Evolutionary conservation across 2,113 vertebrate genomes (phyloP), one percentile per base, ranked within the genome.

Genomic region (Laterallus jamaicensis): DNA sequence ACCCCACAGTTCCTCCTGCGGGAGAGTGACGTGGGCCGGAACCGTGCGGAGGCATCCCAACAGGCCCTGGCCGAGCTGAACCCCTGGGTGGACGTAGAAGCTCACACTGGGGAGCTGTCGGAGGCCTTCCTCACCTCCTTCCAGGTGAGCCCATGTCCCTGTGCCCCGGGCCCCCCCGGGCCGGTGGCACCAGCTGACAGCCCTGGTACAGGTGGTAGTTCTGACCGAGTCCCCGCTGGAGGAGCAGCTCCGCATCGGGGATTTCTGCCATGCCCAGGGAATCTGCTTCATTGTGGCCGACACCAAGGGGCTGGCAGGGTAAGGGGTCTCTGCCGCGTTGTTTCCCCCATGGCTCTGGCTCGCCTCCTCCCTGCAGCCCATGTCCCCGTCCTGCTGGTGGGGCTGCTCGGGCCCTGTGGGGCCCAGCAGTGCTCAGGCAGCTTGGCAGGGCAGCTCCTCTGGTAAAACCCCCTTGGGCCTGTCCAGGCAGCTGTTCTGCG

Each of bases 401-500:
- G 47, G 26, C 55, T 84, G 62, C 40, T 80, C 0, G 0, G 70
- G 75, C 76, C 3, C 0, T 39, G 50, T 64, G 62, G 66, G 39
- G 73, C 44, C 25, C 56, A 49, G 58, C 26, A 18, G 37, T 4
- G 10, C 42, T 76, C 2, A 5, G 62, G n/a, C 24, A 85, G 40
- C 62, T 88, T 75, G 67, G 6, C 2, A 3, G 71, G 73, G n/a
- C 2, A 1, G 28, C 31, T 81, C 6, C 32, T 89, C 81, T 4
- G 0, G 39, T 21, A 73, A 42, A 94, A 54, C 21, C 26, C 24
- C 1, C 1, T 15, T 0, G 7, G 3, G 73, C 29, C 25, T 37
- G 15, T 59, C 92, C 70, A 99, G 99, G 66, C 99, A 99, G 94
- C 37, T 99, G 35, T 99, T 99, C 95, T 99, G 99, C 94, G 99